Evolutionary conservation across 2,888 invertebrate species (phyloP).

Genomic region (Luperina testacea): DNA sequence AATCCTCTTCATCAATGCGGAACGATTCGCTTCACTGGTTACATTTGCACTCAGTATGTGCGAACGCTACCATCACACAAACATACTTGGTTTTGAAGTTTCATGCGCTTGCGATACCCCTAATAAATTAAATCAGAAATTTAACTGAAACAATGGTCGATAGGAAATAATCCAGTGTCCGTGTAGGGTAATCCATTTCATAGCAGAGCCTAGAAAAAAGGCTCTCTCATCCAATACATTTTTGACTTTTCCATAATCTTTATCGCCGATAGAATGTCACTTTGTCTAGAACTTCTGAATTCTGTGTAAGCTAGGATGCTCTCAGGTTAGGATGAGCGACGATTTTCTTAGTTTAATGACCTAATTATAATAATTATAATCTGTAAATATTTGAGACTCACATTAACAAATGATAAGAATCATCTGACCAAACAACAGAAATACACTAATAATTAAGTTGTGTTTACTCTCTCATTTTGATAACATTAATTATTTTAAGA

Average conservation of each 20-base stretch:
- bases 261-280: no score
- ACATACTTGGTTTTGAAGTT: constrained; percentile 20
- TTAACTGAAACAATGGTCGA: background rate
- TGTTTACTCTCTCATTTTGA: constrained; percentile 4
- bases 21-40: constrained; percentile 49
- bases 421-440: constrained; percentile 30
- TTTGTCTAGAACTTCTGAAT: no score
- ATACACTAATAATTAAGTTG: constrained; percentile 9
- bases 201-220: background rate
- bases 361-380: constrained; percentile 19
- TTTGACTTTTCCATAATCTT: background rate
- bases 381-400: constrained; percentile 30
- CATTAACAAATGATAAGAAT: constrained; percentile 50
- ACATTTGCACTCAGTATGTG: constrained; percentile 19
- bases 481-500: constrained; percentile 17
- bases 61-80: constrained; percentile 3
- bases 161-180: background rate
- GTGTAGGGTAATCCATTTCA: background rate
- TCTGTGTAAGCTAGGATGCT: background rate
- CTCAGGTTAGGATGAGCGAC: no score
- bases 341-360: background rate
- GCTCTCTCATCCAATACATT: background rate
- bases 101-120: constrained; percentile 20
- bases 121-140: background rate
- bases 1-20: constrained; percentile 53